These are phyloP conservation scores for Saxidomus purpurata DNA, from an alignment of 1,140 invertebrate genomes.

Conservation along the genomic window DNA sequence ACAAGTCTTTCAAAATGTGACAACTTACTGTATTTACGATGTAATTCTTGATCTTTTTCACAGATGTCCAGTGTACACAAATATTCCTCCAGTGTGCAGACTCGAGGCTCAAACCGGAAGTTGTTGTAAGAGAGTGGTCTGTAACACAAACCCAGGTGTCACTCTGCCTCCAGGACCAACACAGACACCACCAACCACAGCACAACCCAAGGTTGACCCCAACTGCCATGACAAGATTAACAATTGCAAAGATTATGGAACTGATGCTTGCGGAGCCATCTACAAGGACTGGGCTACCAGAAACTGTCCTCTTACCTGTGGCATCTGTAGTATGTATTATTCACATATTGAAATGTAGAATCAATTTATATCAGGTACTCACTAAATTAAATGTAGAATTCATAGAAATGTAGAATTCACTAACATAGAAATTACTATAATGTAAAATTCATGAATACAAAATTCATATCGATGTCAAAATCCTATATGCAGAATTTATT, in stretches of 20 bases:
- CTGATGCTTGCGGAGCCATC: constrained; percentile 50
- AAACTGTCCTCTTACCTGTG: constrained; percentile 70
- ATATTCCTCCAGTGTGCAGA: constrained; percentile 68
- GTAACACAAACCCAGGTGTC: constrained; percentile 28
- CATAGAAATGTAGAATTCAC: too few species aligned
- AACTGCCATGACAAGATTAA: constrained; percentile 69
- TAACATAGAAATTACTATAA: too few species aligned
- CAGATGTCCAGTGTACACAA: constrained; percentile 72
- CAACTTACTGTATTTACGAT: too few species aligned
- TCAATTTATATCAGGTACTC: too few species aligned
- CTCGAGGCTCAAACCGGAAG: constrained; percentile 46
- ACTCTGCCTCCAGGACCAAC: constrained; percentile 32
- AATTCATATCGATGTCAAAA: too few species aligned
- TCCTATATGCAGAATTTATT: too few species aligned
- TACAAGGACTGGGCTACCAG: constrained; percentile 71
- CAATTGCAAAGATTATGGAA: constrained; percentile 71
- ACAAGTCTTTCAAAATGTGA: too few species aligned
- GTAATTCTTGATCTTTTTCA: too few species aligned
- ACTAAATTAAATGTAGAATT: too few species aligned
- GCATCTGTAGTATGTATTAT: constrained; percentile 62
- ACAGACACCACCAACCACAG: constrained; percentile 15
- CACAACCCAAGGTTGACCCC: constrained; percentile 13
- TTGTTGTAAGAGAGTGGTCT: constrained; percentile 64
- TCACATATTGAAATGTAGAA: not conserved
- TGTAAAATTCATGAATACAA: too few species aligned